Base-by-base conservation (phyloP, 1,140 invertebrate genomes). In the Tenebrio molitor region DNA sequence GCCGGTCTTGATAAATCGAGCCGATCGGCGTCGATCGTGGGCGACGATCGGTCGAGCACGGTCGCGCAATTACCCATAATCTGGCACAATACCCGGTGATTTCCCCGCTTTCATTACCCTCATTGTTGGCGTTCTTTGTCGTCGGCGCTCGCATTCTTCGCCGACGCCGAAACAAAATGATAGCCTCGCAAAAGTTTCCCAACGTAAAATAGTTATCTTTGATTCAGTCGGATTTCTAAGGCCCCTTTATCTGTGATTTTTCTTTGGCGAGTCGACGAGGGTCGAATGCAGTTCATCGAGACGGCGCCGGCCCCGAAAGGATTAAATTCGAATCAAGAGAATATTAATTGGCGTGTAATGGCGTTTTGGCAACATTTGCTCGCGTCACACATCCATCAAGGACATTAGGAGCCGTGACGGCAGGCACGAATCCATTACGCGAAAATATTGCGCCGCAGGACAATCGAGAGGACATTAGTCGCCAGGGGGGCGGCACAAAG, bases 71-170 rank as follows among this genome's bases (percentile, higher is more conserved):
- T 80, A 79, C 73, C 79, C 74, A 79, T 79, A 77, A 79, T 77
- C 72, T 69, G 67, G 64, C 71, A 80, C 79, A 80, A 80, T 79
- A 77, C 79, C 69, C 76, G 72, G 71, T 79, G 79, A 80, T 80
- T 80, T 80, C 76, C 77, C 70, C 71, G 75, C 77, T 80, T 80
- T 80, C 79, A 80, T 80, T 80, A 80, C 79, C 79, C 75, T 74
- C 74, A 80, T 80, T 80, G 79, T 80, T 69, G 73, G 67, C 23
- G 39, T 62, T 72, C 75, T 78, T 78, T 79, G 77, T 79, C 64
- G 69, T 75, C 71, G 76, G 68, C 64, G 41, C 73, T 62, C 25
- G 17, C 58, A 74, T 66, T 74, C 68, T 74, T 74, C 63, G 63
- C 46, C 50, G 50, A 16, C 62, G 36, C 41, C 69, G 50, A 71